Evolutionary conservation across 2,797 vertebrate species (phyloP), one percentile per base, ranked within the genome.

Genomic region (Danio choprae): DNA sequence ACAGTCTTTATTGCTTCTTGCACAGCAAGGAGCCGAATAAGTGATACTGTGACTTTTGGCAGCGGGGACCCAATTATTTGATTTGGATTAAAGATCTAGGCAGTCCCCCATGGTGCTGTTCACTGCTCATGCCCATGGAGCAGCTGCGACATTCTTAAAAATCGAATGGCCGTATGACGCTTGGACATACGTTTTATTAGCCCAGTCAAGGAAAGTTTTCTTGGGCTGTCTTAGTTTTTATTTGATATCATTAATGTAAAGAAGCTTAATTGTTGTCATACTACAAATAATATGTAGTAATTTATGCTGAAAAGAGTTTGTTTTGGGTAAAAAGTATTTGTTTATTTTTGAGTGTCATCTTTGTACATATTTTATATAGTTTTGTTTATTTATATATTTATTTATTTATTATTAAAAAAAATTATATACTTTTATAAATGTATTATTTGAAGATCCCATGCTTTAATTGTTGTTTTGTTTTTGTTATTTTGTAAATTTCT

Each of bases 31-130:
- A 83, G 81, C 70, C 82, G 51, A 85, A 89, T 90, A 82, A 87
- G 88, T 87, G 65, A 90, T 91, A 80, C 18, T 40, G 78, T 87
- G 86, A 90, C 82, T 86, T 85, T 69, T 69, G 73, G 38, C 12
- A 48, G 76, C 22, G 67, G 81, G 85, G 82, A 77, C 68, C 58
- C 55, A 85, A 87, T 89, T 86, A 90, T 90, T 90, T 86, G 62
- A 90, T 91, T 89, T 84, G 79, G 85, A 91, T 90, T 89, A 88
- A 83, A 91, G 82, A 86, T 85, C 63, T 12, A 56, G 70, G 65
- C 29, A 56, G 13, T 77, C 82, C 85, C 84, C 86, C 29, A 81
- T 59, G 81, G 81, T 77, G 79, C 55, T 65, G 87, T 87, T 88
- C 76, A 80, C 74, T 86, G 77, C 36, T 67, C 9, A 64, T 67